These are phyloP conservation scores for Bungarus multicinctus DNA, from an alignment of 2,113 vertebrate species.

Conservation along the genomic window DNA sequence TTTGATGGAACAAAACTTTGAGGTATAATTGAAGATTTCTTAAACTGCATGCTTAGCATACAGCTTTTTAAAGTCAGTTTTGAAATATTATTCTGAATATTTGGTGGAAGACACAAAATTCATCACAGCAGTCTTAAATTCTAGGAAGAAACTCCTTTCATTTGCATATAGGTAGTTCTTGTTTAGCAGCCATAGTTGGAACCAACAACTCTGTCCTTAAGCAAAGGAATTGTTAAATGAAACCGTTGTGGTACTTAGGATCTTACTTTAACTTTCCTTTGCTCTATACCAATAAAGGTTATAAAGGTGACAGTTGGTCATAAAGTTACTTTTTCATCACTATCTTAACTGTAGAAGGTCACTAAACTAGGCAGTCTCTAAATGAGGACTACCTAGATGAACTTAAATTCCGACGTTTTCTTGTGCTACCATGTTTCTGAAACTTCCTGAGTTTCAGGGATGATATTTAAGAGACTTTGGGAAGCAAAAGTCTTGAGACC, in stretches of 20 bases:
- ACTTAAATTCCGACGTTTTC: neutral
- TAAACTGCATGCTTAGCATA: neutral
- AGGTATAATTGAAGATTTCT: constrained; percentile 71
- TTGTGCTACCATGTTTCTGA: neutral
- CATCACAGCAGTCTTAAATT: neutral
- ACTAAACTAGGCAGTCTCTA: neutral
- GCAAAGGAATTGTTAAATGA: neutral
- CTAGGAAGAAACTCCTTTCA: neutral
- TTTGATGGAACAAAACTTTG: constrained; percentile 94
- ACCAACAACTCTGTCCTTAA: neutral
- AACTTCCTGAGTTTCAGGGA: neutral
- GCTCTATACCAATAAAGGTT: neutral
- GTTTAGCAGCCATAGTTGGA: neutral
- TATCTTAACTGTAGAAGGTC: neutral
- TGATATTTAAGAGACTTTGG: neutral
- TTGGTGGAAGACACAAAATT: neutral
- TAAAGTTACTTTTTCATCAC: neutral
- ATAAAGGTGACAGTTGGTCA: neutral
- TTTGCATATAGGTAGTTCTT: neutral
- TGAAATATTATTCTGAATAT: neutral
- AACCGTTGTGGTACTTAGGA: neutral
- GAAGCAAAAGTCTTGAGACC: neutral
- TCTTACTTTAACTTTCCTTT: neutral
- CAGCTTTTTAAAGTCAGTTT: neutral
- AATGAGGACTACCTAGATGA: neutral